These are phyloP conservation scores for Hemicentrotus pulcherrimus DNA, from an alignment of 35 echinoderm and acorn worm genomes.

Conservation along the genomic window DNA sequence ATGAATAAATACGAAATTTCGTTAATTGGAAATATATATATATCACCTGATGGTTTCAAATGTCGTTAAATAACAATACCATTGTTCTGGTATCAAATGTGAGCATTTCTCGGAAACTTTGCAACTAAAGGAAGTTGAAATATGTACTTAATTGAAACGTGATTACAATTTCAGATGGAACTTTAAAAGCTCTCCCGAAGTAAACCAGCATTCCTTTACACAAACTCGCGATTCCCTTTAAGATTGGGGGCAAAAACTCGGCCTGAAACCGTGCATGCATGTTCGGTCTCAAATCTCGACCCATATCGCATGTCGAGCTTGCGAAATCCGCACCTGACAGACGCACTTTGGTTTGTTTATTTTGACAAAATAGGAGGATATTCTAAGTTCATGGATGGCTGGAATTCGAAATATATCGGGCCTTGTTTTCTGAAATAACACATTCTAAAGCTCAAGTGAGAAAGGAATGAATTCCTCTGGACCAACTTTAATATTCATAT, in stretches of 20 bases:
- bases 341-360: constrained; percentile 22
- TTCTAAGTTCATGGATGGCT: neutral
- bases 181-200: too few species aligned
- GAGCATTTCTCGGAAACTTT: too few species aligned
- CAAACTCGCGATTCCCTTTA: neutral
- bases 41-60: too few species aligned
- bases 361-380: constrained; percentile 39
- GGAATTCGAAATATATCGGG: constrained; percentile 34
- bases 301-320: neutral
- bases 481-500: neutral
- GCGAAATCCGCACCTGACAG: neutral
- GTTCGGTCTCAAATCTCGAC: neutral
- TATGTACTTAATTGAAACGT: too few species aligned
- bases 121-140: too few species aligned
- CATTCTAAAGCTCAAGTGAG: neutral
- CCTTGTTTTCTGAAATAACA: constrained; percentile 33
- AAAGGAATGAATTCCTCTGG: neutral
- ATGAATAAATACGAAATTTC: too few species aligned
- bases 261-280: neutral
- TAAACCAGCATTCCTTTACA: too few species aligned
- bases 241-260: neutral
- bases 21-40: too few species aligned
- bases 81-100: too few species aligned
- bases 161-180: too few species aligned
- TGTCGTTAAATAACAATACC: too few species aligned